Conservation (phyloP, 2,797 vertebrate species). For the Arrhamphus sclerolepis region DNA sequence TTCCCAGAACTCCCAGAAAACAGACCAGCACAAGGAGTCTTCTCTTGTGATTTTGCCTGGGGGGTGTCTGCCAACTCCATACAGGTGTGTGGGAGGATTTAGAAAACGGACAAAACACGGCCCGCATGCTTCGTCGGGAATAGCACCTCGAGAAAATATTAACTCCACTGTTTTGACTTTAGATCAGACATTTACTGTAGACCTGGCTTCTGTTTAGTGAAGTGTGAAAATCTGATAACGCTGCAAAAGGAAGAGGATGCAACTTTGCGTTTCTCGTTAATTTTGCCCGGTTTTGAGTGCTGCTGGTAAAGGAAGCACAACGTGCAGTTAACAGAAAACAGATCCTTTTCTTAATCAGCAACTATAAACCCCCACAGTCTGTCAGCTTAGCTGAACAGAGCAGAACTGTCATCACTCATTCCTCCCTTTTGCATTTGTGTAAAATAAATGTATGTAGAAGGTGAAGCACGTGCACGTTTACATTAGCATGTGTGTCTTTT, state of each 20-base stretch:
- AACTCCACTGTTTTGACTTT: constrained; percentile 45
- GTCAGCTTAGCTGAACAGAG: constrained; percentile 11
- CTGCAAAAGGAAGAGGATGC: not conserved
- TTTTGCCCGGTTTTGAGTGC: no score
- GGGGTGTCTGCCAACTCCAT: constrained; percentile 91
- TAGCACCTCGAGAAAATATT: constrained; percentile 33
- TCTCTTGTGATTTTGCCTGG: constrained; percentile 94
- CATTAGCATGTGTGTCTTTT: not conserved
- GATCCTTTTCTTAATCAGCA: constrained; percentile 59
- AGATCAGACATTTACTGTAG: constrained; percentile 1
- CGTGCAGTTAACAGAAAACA: no score
- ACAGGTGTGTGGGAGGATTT: constrained; percentile 78
- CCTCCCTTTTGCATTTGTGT: constrained; percentile 17
- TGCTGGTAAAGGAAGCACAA: no score
- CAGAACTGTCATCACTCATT: constrained; percentile 13
- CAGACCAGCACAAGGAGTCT: constrained; percentile 84
- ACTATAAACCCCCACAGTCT: constrained; percentile 30
- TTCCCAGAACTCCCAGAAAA: constrained; percentile 92
- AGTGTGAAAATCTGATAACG: not conserved
- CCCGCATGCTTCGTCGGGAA: constrained; percentile 9
- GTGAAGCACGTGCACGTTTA: constrained; percentile 3
- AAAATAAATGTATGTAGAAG: not conserved
- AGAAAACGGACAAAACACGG: constrained; percentile 5
- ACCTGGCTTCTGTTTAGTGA: constrained; percentile 10
- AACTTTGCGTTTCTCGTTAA: no score